phyloP scores from a whole-genome alignment of 1,140 invertebrate genomes.

The Chrysopa pallens region DNA sequence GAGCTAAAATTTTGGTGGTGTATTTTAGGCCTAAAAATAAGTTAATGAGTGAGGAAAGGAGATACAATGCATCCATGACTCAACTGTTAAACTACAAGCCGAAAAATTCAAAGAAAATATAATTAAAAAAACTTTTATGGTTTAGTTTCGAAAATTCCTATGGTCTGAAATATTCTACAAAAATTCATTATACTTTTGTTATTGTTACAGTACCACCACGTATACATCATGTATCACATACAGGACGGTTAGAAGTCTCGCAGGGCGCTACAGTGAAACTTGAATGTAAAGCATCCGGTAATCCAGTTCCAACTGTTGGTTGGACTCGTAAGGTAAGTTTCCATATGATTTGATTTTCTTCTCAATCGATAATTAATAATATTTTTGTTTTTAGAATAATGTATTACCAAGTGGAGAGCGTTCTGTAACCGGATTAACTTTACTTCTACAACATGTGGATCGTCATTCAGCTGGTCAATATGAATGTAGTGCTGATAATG shows the following conservation, averaged over 20 bases:
- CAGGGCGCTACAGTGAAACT: conserved; percentile 29
- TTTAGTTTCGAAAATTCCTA: too few species aligned
- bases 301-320: conserved; percentile 27
- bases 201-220: conserved; percentile 21
- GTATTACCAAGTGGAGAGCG: conserved; percentile 35
- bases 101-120: too few species aligned
- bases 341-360: too few species aligned
- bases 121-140: too few species aligned
- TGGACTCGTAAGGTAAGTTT: conserved; percentile 25
- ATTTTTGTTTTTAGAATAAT: conserved; percentile 21
- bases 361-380: background rate
- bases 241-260: conserved; percentile 21
- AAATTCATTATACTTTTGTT: too few species aligned
- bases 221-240: conserved; percentile 21
- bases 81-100: too few species aligned
- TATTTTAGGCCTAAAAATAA: too few species aligned
- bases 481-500: conserved; percentile 33
- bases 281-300: conserved; percentile 27
- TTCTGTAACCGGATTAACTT: conserved; percentile 23
- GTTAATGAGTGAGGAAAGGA: too few species aligned
- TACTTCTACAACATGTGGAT: conserved; percentile 31
- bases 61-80: too few species aligned
- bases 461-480: conserved; percentile 33
- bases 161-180: too few species aligned
- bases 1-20: too few species aligned